Conservation (phyloP, 2,888 invertebrate genomes). For the Macrosiphum euphorbiae region DNA sequence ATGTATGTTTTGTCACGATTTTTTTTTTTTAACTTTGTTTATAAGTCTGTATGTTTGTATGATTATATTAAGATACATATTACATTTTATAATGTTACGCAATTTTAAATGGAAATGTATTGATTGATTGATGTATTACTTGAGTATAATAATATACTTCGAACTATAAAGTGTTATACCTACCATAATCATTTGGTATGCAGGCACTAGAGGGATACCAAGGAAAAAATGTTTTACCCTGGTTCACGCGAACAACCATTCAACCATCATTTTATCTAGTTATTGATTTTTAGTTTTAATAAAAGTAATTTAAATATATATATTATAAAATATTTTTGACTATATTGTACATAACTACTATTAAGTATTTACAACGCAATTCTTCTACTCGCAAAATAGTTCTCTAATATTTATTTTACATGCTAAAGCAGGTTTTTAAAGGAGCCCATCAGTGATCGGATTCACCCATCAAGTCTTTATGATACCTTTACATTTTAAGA, state of each 20-base stretch:
- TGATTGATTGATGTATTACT: background rate
- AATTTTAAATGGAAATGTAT: conserved; percentile 9
- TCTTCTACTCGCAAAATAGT: background rate
- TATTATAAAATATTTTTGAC: no score
- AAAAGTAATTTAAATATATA: no score
- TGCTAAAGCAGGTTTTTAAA: background rate
- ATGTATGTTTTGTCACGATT: background rate
- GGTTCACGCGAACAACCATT: no score
- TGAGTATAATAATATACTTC: background rate
- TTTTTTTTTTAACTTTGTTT: background rate
- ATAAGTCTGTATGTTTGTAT: background rate
- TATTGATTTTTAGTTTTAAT: background rate
- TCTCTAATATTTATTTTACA: background rate
- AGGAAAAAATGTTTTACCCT: no score
- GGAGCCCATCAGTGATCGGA: background rate
- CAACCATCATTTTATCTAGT: background rate
- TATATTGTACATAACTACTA: background rate
- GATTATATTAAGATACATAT: no score
- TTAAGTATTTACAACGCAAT: background rate
- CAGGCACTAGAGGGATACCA: background rate
- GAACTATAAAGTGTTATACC: background rate
- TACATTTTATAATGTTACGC: background rate
- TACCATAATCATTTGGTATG: background rate
- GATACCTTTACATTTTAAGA: no score
- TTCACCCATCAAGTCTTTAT: no score